phyloP scores from a whole-genome alignment of 2,888 invertebrate species.

The Mongoloraphidia duomilia region DNA sequence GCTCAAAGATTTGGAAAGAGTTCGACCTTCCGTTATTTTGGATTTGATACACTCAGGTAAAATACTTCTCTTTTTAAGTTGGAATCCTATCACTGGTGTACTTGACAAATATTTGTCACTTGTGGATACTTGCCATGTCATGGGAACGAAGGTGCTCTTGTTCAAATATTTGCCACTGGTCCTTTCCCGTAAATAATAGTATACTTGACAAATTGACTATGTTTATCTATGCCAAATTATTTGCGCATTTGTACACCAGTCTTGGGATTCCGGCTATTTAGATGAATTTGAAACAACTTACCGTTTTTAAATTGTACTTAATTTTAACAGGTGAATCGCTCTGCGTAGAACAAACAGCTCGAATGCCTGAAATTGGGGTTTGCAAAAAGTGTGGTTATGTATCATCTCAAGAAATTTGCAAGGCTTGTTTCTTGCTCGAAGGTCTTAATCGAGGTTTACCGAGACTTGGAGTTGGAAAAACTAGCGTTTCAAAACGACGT shows the following conservation, averaged over 20 bases:
- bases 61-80: background rate
- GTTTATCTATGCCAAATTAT: no score
- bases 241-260: no score
- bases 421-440: constrained; percentile 90
- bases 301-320: no score
- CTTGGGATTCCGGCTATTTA: no score
- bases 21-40: constrained; percentile 82
- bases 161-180: no score
- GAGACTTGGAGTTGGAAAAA: constrained; percentile 78
- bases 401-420: constrained; percentile 87
- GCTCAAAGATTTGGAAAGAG: constrained; percentile 89
- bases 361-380: constrained; percentile 63
- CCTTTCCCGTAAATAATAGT: no score
- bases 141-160: no score
- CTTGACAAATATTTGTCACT: background rate
- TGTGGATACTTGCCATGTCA: no score
- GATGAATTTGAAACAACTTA: no score
- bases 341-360: constrained; percentile 64
- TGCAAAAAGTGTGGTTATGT: constrained; percentile 82
- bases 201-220: no score
- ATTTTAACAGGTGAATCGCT: constrained; percentile 58
- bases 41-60: constrained; percentile 82
- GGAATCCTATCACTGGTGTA: background rate
- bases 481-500: constrained; percentile 60
- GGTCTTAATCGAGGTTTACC: constrained; percentile 90